Evolutionary conservation across 2,888 invertebrate species (phyloP).

Genomic region (Zelleria hepariella): DNA sequence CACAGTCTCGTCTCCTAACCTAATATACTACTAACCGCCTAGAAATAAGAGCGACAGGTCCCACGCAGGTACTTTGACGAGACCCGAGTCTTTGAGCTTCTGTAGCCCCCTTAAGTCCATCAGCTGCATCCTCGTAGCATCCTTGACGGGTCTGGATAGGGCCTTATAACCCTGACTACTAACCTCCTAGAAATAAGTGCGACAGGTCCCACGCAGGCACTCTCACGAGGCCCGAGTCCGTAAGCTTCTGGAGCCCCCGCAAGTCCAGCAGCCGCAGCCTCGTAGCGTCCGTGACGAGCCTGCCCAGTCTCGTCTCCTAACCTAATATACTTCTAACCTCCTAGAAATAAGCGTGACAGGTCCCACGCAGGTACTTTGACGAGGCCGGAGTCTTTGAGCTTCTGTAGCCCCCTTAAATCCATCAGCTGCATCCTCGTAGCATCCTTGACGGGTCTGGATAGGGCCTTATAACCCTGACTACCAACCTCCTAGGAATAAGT

Average conservation of each 20-base stretch:
- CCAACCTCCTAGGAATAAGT: conserved; percentile 83
- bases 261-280: not conserved
- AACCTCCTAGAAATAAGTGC: not conserved
- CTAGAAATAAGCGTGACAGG: conserved; percentile 87
- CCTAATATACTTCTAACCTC: conserved; percentile 61
- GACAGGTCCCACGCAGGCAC: not conserved
- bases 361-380: conserved; percentile 89
- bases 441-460: conserved; percentile 83
- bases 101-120: conserved; percentile 87
- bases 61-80: conserved; percentile 87
- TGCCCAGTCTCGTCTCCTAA: not conserved
- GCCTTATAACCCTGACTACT: too few relatives aligned
- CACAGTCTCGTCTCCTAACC: not conserved
- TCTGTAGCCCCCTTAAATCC: conserved; percentile 85
- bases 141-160: conserved; percentile 84
- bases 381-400: conserved; percentile 84
- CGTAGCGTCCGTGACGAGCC: not conserved
- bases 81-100: conserved; percentile 82
- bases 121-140: conserved; percentile 80
- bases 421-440: conserved; percentile 82
- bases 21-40: conserved; percentile 68
- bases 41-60: conserved; percentile 89
- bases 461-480: conserved; percentile 82
- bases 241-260: too few relatives aligned
- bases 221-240: not conserved